Evolutionary conservation across 2,797 vertebrate species (phyloP).

Genomic region (Xenentodon cancila): DNA sequence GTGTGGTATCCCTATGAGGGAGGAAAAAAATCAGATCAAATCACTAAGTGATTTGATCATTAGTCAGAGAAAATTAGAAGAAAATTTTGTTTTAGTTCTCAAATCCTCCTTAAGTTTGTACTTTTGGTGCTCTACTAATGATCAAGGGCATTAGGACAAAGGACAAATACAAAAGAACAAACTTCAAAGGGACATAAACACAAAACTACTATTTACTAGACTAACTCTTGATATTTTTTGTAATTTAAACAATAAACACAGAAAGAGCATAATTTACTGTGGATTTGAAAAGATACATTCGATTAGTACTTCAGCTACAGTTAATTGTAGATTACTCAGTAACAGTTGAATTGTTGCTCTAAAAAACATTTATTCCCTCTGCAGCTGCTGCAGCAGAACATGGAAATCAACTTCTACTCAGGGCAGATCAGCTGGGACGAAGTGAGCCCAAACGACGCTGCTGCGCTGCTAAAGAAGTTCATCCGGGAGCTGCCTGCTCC

Average conservation of each 20-base stretch:
- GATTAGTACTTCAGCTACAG: too few species aligned
- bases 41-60: too few species aligned
- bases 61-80: too few species aligned
- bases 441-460: conserved; percentile 89
- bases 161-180: not conserved
- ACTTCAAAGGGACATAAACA: too few species aligned
- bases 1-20: not conserved
- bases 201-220: too few species aligned
- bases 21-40: too few species aligned
- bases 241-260: not conserved
- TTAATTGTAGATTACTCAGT: too few species aligned
- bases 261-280: not conserved
- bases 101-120: not conserved
- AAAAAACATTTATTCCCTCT: not conserved
- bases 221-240: not conserved
- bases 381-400: conserved; percentile 86
- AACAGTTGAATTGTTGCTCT: too few species aligned
- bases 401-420: conserved; percentile 87
- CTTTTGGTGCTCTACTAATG: too few species aligned
- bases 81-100: not conserved
- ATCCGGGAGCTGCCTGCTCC: conserved; percentile 90
- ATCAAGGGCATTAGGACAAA: too few species aligned
- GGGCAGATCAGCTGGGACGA: conserved; percentile 88
- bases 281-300: too few species aligned
- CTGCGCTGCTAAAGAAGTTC: conserved; percentile 91